Evolutionary conservation across 2,888 invertebrate genomes (phyloP).

Genomic region (Phalangium opilio): DNA sequence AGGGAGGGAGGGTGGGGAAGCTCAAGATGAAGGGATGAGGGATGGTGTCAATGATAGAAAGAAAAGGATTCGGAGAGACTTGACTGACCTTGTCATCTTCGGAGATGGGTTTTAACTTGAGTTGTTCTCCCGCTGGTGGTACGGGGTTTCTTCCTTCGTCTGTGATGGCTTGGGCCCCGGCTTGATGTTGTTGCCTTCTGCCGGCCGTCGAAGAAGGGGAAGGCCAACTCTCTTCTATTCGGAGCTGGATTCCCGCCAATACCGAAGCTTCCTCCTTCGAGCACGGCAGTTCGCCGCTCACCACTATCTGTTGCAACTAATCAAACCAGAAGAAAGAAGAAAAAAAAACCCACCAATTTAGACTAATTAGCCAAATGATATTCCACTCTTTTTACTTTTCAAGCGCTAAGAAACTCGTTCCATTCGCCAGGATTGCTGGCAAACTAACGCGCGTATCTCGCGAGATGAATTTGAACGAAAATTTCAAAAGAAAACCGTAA

Average conservation of each 20-base stretch:
- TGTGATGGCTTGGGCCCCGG: neutral
- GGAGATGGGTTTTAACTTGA: neutral
- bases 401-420: too few species aligned
- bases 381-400: too few species aligned
- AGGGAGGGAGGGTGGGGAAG: too few species aligned
- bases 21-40: neutral
- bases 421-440: too few species aligned
- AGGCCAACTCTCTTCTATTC: slow-evolving; percentile 41
- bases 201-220: slow-evolving; percentile 3
- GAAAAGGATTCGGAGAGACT: too few species aligned
- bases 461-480: too few species aligned
- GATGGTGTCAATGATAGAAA: too few species aligned
- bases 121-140: slow-evolving; percentile 16
- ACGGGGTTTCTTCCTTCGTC: slow-evolving; percentile 5
- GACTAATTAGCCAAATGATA: too few species aligned
- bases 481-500: too few species aligned
- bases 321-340: slow-evolving; percentile 18
- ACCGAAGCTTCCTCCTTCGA: slow-evolving; percentile 46
- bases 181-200: too few species aligned
- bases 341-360: too few species aligned
- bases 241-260: slow-evolving; percentile 45
- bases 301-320: slow-evolving; percentile 43
- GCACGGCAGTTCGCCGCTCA: slow-evolving; percentile 43
- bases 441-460: too few species aligned
- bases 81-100: neutral